Evolutionary conservation across 37 sponge, comb jelly and placozoan species (phyloP).

Genomic region (Mnemiopsis leidyi): DNA sequence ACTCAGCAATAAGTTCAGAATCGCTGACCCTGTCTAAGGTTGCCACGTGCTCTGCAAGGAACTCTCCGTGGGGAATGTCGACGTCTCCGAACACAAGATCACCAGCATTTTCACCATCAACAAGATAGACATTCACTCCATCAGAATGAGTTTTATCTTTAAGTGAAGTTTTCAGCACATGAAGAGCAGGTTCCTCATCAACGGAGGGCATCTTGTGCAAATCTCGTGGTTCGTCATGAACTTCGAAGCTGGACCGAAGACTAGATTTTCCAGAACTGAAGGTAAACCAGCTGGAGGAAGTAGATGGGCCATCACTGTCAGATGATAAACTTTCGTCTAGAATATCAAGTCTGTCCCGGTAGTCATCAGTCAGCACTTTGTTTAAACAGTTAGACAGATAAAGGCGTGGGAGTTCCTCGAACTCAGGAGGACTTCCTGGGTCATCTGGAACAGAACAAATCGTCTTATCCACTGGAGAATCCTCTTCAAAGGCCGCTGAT

Average conservation of each 20-base stretch:
- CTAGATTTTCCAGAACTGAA: background rate
- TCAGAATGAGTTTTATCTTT: background rate
- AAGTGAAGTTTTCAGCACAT: background rate
- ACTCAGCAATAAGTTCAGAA: background rate
- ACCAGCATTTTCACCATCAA: constrained; percentile 23
- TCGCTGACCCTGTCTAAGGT: background rate
- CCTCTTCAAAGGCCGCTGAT: background rate
- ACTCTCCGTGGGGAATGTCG: background rate
- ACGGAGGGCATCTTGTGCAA: background rate
- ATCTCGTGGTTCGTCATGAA: background rate
- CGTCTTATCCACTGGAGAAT: background rate
- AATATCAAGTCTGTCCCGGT: background rate
- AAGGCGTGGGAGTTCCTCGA: background rate
- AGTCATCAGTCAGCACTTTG: background rate
- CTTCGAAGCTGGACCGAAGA: background rate
- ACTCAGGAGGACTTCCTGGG: background rate
- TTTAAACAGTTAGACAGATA: background rate
- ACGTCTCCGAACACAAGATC: constrained; percentile 1
- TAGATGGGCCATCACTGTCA: background rate
- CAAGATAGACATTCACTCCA: background rate
- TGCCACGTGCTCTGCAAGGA: background rate
- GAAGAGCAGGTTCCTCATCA: background rate
- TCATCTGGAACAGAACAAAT: background rate
- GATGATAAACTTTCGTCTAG: background rate
- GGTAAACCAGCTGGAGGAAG: background rate